phyloP scores from a whole-genome alignment of 1,140 invertebrate species.

The Drosophila truncata region DNA sequence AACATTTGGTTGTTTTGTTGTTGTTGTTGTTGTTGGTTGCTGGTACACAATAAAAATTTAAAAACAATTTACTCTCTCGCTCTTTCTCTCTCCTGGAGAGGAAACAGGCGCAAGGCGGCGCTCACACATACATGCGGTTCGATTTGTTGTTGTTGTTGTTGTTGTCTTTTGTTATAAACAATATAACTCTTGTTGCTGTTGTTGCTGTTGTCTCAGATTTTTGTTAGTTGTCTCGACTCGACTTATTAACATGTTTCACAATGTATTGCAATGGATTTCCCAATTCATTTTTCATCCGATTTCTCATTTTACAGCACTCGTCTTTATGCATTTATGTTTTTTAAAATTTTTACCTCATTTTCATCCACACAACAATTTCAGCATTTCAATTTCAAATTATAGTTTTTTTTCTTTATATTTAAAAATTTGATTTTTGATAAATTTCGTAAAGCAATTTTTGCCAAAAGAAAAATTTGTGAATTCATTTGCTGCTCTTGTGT shows the following conservation, averaged over 20 bases:
- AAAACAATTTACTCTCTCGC: slow-evolving; percentile 63
- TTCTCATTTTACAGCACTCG: slow-evolving; percentile 68
- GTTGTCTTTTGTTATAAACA: slow-evolving; percentile 31
- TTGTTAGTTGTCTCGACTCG: slow-evolving; percentile 73
- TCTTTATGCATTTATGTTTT: slow-evolving; percentile 51
- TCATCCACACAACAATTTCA: slow-evolving; percentile 85
- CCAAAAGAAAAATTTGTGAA: slow-evolving; percentile 51
- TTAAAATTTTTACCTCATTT: slow-evolving; percentile 82
- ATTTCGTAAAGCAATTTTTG: slow-evolving; percentile 38
- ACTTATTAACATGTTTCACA: slow-evolving; percentile 85
- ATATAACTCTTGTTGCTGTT: slow-evolving; percentile 41
- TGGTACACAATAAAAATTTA: slow-evolving; percentile 71
- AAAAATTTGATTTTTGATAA: slow-evolving; percentile 43
- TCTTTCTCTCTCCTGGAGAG: slow-evolving; percentile 26
- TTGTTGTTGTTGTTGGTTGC: slow-evolving; percentile 48
- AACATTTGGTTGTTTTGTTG: slow-evolving; percentile 41
- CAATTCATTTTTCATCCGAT: slow-evolving; percentile 49
- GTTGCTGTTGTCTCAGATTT: slow-evolving; percentile 46
- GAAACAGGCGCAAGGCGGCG: slow-evolving; percentile 71
- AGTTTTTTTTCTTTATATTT: slow-evolving; percentile 14
- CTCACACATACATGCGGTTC: slow-evolving; percentile 76
- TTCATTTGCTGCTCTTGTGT: slow-evolving; percentile 82
- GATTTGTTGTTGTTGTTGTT: slow-evolving; percentile 46
- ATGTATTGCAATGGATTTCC: slow-evolving; percentile 82
- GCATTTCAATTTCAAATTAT: slow-evolving; percentile 67